Base-by-base conservation (phyloP, 2,113 vertebrate genomes). In the Seriola rivoliana region DNA sequence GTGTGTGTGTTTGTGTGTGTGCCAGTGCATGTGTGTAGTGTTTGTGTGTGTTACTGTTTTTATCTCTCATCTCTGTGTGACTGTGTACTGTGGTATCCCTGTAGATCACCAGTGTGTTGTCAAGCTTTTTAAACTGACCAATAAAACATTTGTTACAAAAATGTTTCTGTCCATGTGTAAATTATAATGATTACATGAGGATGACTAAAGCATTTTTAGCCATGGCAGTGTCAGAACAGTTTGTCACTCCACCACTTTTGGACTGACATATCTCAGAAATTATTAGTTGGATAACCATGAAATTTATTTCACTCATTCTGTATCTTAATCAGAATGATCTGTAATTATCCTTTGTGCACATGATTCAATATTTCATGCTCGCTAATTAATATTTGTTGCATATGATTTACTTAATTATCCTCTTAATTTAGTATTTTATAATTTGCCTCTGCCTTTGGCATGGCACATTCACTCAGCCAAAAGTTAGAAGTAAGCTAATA, bases 91-190 rank as follows among this genome's bases (percentile, higher is more conserved):
- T 92, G 84, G 66, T 85, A 81, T 82, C 83, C 83, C 84, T 85
- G 78, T 86, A 85, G 82, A 80, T 91, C 89, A 93, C 88, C 80
- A 64, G 71, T 92, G 84, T 89, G 90, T 92, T 88, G 54, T 84
- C 58, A 36, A 79, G 73, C 79, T 93, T 92, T 94, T 88, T 88
- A 85, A 91, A 93, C 32, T 66, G 62, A 82, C 69, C 63, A 93
- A 90, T 93, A 94, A 94, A 94, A 90, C 32, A 82, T 93, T 93
- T 93, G 86, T 80, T 86, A 88, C 36, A 84, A 87, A 93, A 71
- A 48, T 2, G 11, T 2, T 34, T 81, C 16, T 13, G 21, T 82
- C 11, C 1, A 0, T 68, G 40, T 76, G 59, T 87, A 32, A 71
- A 38, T 70, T 10, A 23, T 25, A 34, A 42, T 29, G 42, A 60